phyloP scores from a whole-genome alignment of 2,113 vertebrate species.

The Eurystomus gularis region DNA sequence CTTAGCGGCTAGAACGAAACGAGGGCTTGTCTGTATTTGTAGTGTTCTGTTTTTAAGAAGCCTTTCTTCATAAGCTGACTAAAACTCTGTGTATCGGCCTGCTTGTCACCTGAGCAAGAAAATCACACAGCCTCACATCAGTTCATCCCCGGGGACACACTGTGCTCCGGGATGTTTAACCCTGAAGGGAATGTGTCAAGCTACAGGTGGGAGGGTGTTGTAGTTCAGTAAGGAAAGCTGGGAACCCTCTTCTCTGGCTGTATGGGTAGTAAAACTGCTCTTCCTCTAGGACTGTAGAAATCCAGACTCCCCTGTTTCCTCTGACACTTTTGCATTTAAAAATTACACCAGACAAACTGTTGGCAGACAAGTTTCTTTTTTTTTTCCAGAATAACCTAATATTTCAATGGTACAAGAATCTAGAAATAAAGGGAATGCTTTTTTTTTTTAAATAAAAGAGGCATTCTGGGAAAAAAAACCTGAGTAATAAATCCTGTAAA shows the following conservation, averaged over 20 bases:
- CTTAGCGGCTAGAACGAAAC: not conserved
- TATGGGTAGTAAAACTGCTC: rapidly evolving
- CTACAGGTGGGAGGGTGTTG: not conserved
- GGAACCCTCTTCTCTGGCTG: not conserved
- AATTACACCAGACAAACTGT: not conserved
- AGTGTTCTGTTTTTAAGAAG: not conserved
- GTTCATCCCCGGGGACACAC: not conserved
- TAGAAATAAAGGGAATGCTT: not conserved
- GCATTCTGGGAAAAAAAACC: not conserved
- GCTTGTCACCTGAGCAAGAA: not conserved
- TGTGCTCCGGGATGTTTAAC: not conserved
- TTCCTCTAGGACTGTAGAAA: not conserved
- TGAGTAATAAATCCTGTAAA: not conserved
- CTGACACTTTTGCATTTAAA: not conserved
- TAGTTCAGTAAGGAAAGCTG: not conserved
- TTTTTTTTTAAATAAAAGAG: no score
- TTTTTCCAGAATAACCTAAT: not conserved
- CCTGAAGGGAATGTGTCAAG: not conserved
- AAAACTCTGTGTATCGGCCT: not conserved
- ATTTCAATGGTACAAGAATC: not conserved
- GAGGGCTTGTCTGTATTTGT: not conserved
- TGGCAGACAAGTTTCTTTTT: not conserved
- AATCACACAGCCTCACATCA: not conserved
- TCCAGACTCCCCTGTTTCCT: not conserved
- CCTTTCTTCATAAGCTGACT: not conserved